Percentiles rank a stretch among this genome's conserved stretches.
Evolutionary conservation across 2,888 invertebrate species (phyloP).

Genomic region (Parnassius orleans): DNA sequence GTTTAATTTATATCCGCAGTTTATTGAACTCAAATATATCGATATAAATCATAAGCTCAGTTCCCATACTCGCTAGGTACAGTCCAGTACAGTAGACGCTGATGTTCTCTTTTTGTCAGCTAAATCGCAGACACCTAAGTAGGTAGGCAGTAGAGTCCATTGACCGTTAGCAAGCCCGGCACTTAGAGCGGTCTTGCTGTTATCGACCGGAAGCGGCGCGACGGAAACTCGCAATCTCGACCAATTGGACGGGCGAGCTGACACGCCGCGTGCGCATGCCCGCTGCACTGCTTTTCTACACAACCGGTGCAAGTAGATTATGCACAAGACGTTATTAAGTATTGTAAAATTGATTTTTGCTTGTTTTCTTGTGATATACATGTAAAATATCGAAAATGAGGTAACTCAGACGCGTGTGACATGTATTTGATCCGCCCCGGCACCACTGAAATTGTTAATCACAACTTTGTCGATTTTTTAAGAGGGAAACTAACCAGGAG

Average conservation of each 20-base stretch:
- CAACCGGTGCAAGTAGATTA: conserved; percentile 30
- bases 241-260: conserved; percentile 73
- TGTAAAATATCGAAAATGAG: no score
- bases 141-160: conserved; percentile 49
- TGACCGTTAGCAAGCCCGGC: conserved; percentile 63
- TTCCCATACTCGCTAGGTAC: conserved; percentile 12
- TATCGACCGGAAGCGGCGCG: conserved; percentile 73
- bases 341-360: no score
- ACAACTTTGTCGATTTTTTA: no score
- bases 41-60: conserved; percentile 2
- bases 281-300: conserved; percentile 48
- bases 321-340: no score
- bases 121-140: conserved; percentile 21
- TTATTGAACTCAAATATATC: not conserved
- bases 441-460: no score
- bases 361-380: no score
- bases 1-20: no score
- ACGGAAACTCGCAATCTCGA: conserved; percentile 78
- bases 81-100: conserved; percentile 20
- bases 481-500: no score
- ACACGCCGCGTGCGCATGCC: conserved; percentile 73
- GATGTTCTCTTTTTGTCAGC: conserved; percentile 13
- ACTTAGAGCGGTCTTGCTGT: conserved; percentile 62
- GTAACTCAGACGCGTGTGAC: no score
- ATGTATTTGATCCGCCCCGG: no score